phyloP scores from a whole-genome alignment of 2,113 vertebrate species.

The Pyrgilauda ruficollis region DNA sequence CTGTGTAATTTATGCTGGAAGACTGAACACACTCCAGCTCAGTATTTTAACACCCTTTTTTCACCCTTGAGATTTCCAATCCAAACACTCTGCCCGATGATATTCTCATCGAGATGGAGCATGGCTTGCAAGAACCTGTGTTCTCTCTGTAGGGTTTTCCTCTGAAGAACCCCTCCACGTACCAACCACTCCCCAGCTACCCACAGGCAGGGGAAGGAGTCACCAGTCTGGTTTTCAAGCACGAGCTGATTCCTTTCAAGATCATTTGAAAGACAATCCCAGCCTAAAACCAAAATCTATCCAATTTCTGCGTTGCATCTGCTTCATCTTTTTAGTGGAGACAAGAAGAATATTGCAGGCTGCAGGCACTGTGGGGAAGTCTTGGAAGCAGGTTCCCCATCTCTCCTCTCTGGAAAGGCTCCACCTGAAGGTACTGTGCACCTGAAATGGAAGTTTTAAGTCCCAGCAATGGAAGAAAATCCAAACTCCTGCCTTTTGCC shows the following conservation, averaged over 20 bases:
- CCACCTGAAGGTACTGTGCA: neutral
- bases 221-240: neutral
- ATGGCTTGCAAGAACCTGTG: neutral
- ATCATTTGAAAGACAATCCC: neutral
- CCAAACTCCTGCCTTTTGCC: neutral
- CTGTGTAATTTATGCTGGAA: slow-evolving; percentile 53
- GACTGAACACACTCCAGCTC: slow-evolving; percentile 28
- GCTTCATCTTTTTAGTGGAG: neutral
- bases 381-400: neutral
- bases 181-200: neutral
- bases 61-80: slow-evolving; percentile 1
- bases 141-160: neutral
- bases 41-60: slow-evolving; percentile 41
- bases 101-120: neutral
- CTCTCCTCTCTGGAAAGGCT: neutral
- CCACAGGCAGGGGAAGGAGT: neutral
- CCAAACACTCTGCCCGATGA: neutral
- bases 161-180: neutral
- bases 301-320: neutral
- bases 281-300: neutral
- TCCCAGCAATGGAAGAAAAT: neutral
- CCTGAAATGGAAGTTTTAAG: neutral
- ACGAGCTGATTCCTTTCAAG: neutral
- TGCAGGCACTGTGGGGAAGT: neutral
- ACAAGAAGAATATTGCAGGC: neutral